phyloP scores from a whole-genome alignment of 2,888 invertebrate genomes.

The Caenorhabditis sulstoni region DNA sequence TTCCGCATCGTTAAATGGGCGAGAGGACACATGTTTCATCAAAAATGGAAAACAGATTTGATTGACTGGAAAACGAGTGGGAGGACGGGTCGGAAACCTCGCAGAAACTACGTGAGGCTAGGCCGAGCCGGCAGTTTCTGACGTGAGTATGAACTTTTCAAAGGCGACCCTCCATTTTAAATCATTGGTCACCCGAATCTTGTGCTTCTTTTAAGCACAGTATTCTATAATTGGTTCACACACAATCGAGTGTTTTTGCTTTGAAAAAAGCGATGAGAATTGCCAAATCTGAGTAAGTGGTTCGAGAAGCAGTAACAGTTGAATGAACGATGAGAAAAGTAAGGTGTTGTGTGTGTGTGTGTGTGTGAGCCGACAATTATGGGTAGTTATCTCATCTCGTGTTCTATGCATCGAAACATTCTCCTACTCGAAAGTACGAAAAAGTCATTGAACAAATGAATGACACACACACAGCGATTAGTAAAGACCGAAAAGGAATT shows the following conservation, averaged over 20 bases:
- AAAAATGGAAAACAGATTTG: constrained; percentile 23
- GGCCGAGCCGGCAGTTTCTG: not conserved
- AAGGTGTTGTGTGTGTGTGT: constrained; percentile 7
- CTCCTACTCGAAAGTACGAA: not conserved
- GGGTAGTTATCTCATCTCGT: constrained; percentile 55
- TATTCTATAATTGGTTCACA: not conserved
- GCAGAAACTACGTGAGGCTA: not conserved
- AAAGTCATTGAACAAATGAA: constrained; percentile 25
- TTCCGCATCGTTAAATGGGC: constrained; percentile 1
- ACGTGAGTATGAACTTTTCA: constrained; percentile 10
- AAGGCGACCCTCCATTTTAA: not conserved
- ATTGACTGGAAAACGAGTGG: constrained; percentile 25
- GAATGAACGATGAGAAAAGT: constrained; percentile 5
- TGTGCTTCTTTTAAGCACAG: no score
- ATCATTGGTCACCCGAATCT: constrained; percentile 5
- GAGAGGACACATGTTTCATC: constrained; percentile 9
- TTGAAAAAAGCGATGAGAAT: not conserved
- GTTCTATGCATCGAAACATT: constrained; percentile 49
- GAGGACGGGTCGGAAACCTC: not conserved
- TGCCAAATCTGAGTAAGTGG: not conserved
- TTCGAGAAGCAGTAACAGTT: constrained; percentile 2
- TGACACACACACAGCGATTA: constrained; percentile 34
- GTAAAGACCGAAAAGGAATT: constrained; percentile 9
- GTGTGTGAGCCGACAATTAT: constrained; percentile 33
- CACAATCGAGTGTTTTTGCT: not conserved